These are phyloP conservation scores for Monochamus alternatus DNA, from an alignment of 2,888 invertebrate genomes.

Conservation along the genomic window DNA sequence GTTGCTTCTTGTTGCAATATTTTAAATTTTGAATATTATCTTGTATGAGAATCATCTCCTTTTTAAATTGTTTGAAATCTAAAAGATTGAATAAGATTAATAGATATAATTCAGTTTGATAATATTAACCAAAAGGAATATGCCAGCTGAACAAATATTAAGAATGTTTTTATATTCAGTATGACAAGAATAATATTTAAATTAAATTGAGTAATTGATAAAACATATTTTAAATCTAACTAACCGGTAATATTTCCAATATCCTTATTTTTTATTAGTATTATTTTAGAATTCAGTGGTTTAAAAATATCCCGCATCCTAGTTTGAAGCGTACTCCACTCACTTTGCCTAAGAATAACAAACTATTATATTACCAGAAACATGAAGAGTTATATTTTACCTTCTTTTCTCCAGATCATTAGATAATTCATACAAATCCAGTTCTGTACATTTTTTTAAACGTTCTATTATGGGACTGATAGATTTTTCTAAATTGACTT, in stretches of 20 bases:
- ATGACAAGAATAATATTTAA: too few relatives aligned
- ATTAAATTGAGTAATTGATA: too few relatives aligned
- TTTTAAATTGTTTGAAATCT: conserved; percentile 63
- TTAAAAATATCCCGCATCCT: conserved; percentile 50
- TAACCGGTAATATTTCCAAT: conserved; percentile 48
- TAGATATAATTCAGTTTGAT: not conserved
- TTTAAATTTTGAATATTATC: conserved; percentile 60
- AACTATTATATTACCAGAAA: not conserved
- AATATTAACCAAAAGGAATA: conserved; percentile 2
- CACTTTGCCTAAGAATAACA: conserved; percentile 37
- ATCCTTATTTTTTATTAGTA: conserved; percentile 52
- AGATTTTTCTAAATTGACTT: conserved; percentile 61
- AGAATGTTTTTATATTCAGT: not conserved
- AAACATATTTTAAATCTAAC: not conserved
- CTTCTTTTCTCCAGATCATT: conserved; percentile 47
- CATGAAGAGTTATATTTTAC: conserved; percentile 36
- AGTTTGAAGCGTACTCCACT: conserved; percentile 45
- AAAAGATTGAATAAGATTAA: conserved; percentile 13
- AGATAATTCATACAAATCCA: conserved; percentile 47
- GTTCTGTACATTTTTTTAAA: conserved; percentile 51
- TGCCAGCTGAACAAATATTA: not conserved
- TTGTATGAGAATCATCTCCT: conserved; percentile 62
- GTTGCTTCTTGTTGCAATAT: conserved; percentile 51
- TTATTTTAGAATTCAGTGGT: conserved; percentile 52
- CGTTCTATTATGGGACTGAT: conserved; percentile 54